phyloP scores from a whole-genome alignment of 2,113 vertebrate genomes.

The Sapajus apella region DNA sequence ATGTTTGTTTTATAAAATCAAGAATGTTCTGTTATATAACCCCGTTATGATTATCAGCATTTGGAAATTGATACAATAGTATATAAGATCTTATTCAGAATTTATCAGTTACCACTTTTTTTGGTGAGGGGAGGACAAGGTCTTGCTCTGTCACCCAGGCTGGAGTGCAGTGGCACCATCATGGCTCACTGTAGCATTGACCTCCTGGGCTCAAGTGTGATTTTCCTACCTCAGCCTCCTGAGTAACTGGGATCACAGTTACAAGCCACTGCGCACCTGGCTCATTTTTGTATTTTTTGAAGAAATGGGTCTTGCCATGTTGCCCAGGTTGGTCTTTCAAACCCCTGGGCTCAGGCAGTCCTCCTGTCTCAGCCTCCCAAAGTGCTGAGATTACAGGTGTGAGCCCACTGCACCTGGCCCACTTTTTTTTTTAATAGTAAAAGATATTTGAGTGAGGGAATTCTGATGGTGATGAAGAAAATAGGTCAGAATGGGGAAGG shows the following conservation, averaged over 20 bases:
- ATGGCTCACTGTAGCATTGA: no score
- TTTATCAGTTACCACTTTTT: slow-evolving; percentile 12
- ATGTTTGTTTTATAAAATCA: neutral
- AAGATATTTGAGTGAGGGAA: neutral
- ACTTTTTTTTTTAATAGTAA: neutral
- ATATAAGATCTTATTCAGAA: neutral
- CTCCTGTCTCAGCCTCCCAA: no score
- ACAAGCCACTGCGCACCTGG: no score
- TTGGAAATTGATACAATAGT: neutral
- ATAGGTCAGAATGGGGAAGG: neutral
- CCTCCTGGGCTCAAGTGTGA: no score
- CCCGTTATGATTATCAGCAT: neutral
- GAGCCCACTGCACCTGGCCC: no score
- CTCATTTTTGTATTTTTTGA: neutral
- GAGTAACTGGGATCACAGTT: no score
- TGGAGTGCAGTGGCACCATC: no score
- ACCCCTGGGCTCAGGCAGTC: no score
- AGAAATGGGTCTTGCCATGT: neutral
- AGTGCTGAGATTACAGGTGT: no score
- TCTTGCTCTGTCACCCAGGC: no score
- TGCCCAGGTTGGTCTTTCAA: no score
- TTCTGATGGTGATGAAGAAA: neutral
- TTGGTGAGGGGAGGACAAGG: neutral
- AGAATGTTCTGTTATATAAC: neutral
- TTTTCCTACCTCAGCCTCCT: no score